Evolutionary conservation across 1,140 invertebrate genomes (phyloP).

Genomic region (Brachionus calyciflorus): DNA sequence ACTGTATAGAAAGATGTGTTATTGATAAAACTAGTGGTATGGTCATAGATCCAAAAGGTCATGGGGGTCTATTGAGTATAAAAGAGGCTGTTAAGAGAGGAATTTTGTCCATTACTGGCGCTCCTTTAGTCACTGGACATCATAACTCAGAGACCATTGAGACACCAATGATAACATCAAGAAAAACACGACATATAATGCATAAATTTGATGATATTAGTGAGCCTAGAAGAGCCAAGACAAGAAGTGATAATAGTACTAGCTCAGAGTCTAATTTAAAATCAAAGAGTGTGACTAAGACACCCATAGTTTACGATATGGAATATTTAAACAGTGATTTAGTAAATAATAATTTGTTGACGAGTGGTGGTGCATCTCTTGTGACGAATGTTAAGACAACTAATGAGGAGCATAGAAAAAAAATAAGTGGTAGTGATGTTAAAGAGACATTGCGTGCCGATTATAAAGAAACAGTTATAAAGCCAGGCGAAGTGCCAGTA

Average conservation of each 20-base stretch:
- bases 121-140: constrained; percentile 28
- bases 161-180: constrained; percentile 19
- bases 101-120: constrained; percentile 34
- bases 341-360: not conserved
- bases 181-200: constrained; percentile 1
- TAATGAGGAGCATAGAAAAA: constrained; percentile 41
- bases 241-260: not conserved
- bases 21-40: constrained; percentile 38
- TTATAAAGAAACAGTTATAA: not conserved
- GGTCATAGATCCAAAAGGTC: constrained; percentile 13
- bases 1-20: constrained; percentile 4
- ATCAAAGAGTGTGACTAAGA: not conserved
- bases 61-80: not conserved
- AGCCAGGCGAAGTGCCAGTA: not conserved
- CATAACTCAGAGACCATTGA: constrained; percentile 35
- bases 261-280: not conserved
- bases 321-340: constrained; percentile 16
- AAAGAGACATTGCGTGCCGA: constrained; percentile 3
- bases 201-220: constrained; percentile 26
- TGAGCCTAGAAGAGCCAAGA: not conserved
- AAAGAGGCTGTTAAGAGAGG: constrained; percentile 37
- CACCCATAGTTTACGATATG: not conserved
- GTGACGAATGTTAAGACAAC: constrained; percentile 15
- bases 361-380: not conserved
- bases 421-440: not conserved